Base-by-base conservation (phyloP, 2,888 invertebrate species). In the Sipunculus nudus region DNA sequence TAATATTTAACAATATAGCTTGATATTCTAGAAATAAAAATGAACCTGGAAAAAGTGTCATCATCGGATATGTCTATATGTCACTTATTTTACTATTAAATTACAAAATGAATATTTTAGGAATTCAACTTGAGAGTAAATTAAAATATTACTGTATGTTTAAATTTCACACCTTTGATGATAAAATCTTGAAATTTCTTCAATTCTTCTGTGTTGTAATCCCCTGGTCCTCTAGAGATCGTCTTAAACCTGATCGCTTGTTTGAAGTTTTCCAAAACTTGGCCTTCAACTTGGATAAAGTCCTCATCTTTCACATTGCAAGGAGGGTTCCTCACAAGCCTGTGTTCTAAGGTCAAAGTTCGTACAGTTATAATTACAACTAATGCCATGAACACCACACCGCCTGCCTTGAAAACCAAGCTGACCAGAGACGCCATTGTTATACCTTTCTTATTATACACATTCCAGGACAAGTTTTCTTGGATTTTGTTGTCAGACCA, bases 201-300 rank as follows among this genome's bases (percentile, higher is more conserved):
- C 31, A 68, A 48, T 38, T 58, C 59, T 13, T 61, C 26, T 23
- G 8, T 19, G 38, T 68, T 47, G 38, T 59, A 57, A 13, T 61
- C 38, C 8, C 49, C 57, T 5, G 28, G 10, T 2, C 16, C 39
- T 19, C 45, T 38, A 39, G 58, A 61, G 21, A 69, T 48, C 4
- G 65, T 66, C 28, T 53, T 23, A 39, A 70, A 63, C 23, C 45
- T 46, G 2, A 69, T 35, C 1, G 61, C 68, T 25, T 50, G 8
- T 35, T 49, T 48, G 49, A 69, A 69, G 23, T 66, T 21, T 1
- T 54, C 43, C 19, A 69, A 6, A 2, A 46, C 28, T 25, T 55
- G 32, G 28, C 28, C 38, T 16, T 64, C 55, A 16, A 35, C 61
- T 25, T 56, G 21, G 53, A 59, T 59, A 31, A 25, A 55, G 19